phyloP scores from a whole-genome alignment of 1,140 invertebrate species.

The Drosophila varians region DNA sequence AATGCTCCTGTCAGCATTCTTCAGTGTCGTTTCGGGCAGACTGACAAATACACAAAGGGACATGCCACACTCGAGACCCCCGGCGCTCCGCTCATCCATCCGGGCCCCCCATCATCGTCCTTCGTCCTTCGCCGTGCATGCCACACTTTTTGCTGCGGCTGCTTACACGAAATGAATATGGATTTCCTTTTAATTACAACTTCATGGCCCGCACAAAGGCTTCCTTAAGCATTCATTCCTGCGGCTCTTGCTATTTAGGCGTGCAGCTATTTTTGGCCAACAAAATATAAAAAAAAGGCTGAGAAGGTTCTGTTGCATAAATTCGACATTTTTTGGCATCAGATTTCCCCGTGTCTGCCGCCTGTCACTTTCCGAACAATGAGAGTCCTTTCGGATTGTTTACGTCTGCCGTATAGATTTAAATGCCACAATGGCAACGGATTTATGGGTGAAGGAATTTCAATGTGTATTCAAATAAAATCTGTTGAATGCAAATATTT shows the following conservation, averaged over 20 bases:
- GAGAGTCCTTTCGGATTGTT: slow-evolving; percentile 15
- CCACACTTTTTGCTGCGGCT: slow-evolving; percentile 32
- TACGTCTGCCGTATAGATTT: slow-evolving; percentile 18
- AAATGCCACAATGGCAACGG: slow-evolving; percentile 28
- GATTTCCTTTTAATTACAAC: slow-evolving; percentile 79
- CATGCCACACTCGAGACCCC: slow-evolving; percentile 29
- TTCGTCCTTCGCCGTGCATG: slow-evolving; percentile 45
- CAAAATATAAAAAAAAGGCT: background rate
- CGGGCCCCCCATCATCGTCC: slow-evolving; percentile 1
- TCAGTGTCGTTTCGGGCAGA: slow-evolving; percentile 51
- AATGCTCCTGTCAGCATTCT: slow-evolving; percentile 50
- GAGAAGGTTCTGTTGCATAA: slow-evolving; percentile 22
- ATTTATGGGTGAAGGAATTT: slow-evolving; percentile 30
- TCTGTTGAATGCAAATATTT: slow-evolving; percentile 51
- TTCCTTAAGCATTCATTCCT: slow-evolving; percentile 26
- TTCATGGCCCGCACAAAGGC: slow-evolving; percentile 16
- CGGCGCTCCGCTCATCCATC: background rate
- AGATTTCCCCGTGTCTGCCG: slow-evolving; percentile 29
- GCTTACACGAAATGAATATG: slow-evolving; percentile 71
- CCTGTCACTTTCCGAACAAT: slow-evolving; percentile 18
- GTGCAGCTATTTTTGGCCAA: slow-evolving; percentile 43
- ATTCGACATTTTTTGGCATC: slow-evolving; percentile 40
- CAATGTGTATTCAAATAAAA: slow-evolving; percentile 37
- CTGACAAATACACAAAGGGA: slow-evolving; percentile 52
- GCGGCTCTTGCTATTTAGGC: slow-evolving; percentile 40